A percentile compares a stretch with the other conserved stretches of the same genome.
Evolutionary conservation across 2,797 vertebrate species (phyloP).

Genomic region (Paedocypris micromegethes): DNA sequence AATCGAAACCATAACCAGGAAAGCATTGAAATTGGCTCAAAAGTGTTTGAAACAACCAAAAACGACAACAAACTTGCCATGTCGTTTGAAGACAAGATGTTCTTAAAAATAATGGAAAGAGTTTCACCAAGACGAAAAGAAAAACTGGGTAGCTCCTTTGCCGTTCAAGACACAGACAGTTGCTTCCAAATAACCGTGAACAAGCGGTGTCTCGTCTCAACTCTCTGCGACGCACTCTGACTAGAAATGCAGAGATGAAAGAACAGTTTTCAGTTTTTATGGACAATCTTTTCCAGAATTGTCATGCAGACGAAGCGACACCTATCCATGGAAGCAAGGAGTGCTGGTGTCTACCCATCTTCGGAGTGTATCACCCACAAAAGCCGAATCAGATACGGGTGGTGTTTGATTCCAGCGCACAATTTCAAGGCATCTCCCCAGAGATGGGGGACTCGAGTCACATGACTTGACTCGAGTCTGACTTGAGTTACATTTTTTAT

Average conservation of each 20-base stretch:
- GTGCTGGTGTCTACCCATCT: background rate
- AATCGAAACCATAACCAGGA: background rate
- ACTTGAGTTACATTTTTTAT: too few relatives aligned
- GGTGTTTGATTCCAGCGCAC: conserved; percentile 5
- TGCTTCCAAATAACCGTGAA: conserved; percentile 10
- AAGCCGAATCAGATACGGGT: background rate
- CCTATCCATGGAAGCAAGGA: background rate
- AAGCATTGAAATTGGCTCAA: background rate
- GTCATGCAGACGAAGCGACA: conserved; percentile 13
- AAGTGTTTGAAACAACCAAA: conserved; percentile 5
- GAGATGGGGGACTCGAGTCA: background rate
- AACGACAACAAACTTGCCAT: background rate
- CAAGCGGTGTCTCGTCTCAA: conserved; percentile 5
- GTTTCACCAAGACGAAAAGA: background rate
- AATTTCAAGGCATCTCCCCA: background rate
- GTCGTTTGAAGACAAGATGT: background rate
- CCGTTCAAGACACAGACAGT: background rate
- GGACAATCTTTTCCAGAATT: conserved; percentile 14
- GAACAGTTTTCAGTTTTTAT: conserved; percentile 21
- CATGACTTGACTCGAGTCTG: conserved; percentile 10
- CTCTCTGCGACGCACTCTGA: background rate
- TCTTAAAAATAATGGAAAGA: conserved; percentile 1
- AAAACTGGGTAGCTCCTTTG: conserved; percentile 1
- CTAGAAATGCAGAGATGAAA: conserved; percentile 1
- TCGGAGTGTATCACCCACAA: conserved; percentile 3